Evolutionary conservation across 2,113 vertebrate species (phyloP), one percentile per base, ranked within the genome.

Genomic region (Synodontis membranacea): DNA sequence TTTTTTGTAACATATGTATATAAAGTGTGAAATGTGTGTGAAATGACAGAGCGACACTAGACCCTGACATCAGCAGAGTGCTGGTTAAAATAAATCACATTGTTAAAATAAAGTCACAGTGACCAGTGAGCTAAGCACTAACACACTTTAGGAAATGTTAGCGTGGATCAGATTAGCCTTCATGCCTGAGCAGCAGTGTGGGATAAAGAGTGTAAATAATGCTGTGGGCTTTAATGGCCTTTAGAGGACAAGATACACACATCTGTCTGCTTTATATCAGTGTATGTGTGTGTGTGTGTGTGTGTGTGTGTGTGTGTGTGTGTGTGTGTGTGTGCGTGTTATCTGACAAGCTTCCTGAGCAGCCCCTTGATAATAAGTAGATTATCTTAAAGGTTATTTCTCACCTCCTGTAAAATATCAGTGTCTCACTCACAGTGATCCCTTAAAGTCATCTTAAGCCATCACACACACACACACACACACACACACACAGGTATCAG

Each of bases 311-410:
- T 42, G 37, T 70, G 68, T 70, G 23, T 46, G 72, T 46, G 72
- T 75, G 72, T n/a, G 72, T 75, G 70, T 12, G 42, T 75, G 72
- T 48, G 46, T 78, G 48, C 52, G 75, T 78, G 48, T 46, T 42
- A 42, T 44, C 68, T 72, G 21, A 42, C 39, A 72, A 72, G 70
- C 10, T 74, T 74, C 70, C 70, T 2, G 94, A 92, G 92, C 94
- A 89, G 91, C 19, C 17, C 93, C 90, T 89, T 92, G 75, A 94
- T 21, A 91, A 83, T 68, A 52, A 66, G 62, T 15, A 39, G 66
- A 74, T 84, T 84, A 54, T 54, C 52, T 58, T 56, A 74, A 74
- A 84, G 83, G 50, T 72, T 75, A 60, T 84, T 84, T 84, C 15
- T 84, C 60, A 80, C 28, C 19, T 74, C 15, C 52, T 56, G 37